phyloP scores from a whole-genome alignment of 2,113 vertebrate species.

The Nicator chloris region DNA sequence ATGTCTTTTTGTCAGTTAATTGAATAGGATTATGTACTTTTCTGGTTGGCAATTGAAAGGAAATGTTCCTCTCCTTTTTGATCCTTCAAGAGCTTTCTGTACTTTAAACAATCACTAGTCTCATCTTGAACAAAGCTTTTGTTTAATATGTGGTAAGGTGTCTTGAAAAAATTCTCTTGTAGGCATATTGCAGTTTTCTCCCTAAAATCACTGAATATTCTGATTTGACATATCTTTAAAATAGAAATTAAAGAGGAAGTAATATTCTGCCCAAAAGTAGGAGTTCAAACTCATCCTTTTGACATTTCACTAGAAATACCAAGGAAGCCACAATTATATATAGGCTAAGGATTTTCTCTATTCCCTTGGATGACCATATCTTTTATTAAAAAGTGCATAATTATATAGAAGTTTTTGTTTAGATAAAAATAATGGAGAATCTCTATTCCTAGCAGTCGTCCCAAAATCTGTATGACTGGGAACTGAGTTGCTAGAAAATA shows the following conservation, averaged over 20 bases:
- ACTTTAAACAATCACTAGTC: background rate
- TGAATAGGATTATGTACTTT: slow-evolving; percentile 36
- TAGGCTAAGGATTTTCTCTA: background rate
- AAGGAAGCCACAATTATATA: background rate
- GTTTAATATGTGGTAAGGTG: background rate
- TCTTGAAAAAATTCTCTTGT: background rate
- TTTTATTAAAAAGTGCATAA: background rate
- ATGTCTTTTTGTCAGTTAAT: slow-evolving; percentile 35
- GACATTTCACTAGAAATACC: background rate
- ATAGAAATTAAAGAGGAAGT: background rate
- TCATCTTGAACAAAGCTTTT: slow-evolving; percentile 1
- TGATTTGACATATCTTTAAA: background rate
- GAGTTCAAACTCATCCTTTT: background rate
- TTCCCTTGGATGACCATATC: background rate
- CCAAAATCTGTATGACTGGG: background rate
- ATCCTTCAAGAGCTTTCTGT: slow-evolving; percentile 29
- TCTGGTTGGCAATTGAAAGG: background rate
- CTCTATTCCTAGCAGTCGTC: background rate
- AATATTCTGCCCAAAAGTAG: background rate
- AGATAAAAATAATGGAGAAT: background rate
- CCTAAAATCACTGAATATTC: background rate
- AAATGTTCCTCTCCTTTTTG: slow-evolving; percentile 14
- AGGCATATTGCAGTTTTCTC: background rate
- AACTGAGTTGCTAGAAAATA: background rate
- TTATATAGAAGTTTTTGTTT: background rate